Evolutionary conservation across 2,113 vertebrate genomes (phyloP), one percentile per base, ranked within the genome.

Genomic region (Greenwoodochromis staneri): DNA sequence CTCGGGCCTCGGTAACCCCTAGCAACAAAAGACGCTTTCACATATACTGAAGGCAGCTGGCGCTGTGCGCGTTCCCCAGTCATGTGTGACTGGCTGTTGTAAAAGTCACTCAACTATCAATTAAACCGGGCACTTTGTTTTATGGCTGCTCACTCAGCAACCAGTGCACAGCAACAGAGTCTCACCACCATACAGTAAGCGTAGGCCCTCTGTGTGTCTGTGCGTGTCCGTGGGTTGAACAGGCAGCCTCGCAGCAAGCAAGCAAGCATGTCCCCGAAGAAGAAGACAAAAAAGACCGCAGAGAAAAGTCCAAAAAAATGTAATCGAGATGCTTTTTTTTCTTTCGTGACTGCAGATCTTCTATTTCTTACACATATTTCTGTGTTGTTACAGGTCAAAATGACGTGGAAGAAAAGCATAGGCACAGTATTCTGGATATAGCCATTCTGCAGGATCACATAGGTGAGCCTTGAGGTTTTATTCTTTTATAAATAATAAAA

Each of bases 201-300:
- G 27, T 76, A 9, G 29, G 38, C 24, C 76, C 27, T 21, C 4
- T 78, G 11, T 80, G 27, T 61, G 8, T 59, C 27, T 17, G 42
- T 40, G n/a, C 36, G n/a, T 24, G 63, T 76, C 21, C 40, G 54
- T 55, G 7, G 40, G 47, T 21, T 84, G 83, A 87, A 9, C 36
- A 86, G 49, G 66, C 40, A 49, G 80, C 27, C 2, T 59, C 12
- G 29, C 59, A 83, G 27, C 38, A 13, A 83, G 47, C 55, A 59
- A 73, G 85, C 49, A 73, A 81, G 85, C 40, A 97, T 97, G 97
- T 91, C 96, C 40, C 95, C 92, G 13, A 96, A 97, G 83, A 95
- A 91, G 78, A 95, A 92, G 71, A 91, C 49, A 8, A 94, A 94
- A 85, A 96, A 94, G 61, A 71, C 69, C 12, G 73, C 88, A 57